These are phyloP conservation scores for Heliconius himera DNA, from an alignment of 1,140 invertebrate genomes.

Conservation along the genomic window DNA sequence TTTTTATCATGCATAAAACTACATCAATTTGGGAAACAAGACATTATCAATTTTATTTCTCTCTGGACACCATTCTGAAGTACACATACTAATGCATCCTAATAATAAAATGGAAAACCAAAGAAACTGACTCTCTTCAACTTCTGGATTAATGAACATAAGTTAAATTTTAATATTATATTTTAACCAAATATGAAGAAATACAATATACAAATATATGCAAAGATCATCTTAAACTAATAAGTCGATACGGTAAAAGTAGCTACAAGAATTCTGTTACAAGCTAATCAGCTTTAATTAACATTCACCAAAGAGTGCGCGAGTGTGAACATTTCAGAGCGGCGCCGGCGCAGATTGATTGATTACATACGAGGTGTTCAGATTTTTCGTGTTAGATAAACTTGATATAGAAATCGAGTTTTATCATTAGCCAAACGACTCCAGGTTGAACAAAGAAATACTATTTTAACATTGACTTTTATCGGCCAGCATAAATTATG, in stretches of 20 bases:
- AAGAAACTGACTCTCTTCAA: too few species aligned
- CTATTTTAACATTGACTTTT: conserved; percentile 20
- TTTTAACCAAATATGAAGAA: background rate
- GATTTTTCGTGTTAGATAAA: conserved; percentile 39
- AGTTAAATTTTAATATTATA: background rate
- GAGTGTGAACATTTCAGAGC: conserved; percentile 35
- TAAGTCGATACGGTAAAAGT: conserved; percentile 29
- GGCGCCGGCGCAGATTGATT: conserved; percentile 44
- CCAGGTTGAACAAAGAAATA: conserved; percentile 21
- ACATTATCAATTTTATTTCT: too few species aligned
- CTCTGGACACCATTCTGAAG: too few species aligned
- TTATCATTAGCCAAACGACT: conserved; percentile 25
- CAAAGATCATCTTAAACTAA: conserved; percentile 20
- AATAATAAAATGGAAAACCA: too few species aligned
- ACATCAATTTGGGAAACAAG: too few species aligned
- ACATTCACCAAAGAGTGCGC: conserved; percentile 28
- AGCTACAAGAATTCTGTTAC: conserved; percentile 33
- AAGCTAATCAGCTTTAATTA: conserved; percentile 42
- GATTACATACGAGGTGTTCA: conserved; percentile 33
- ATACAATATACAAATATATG: conserved; percentile 4
- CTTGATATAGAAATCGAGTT: conserved; percentile 35
- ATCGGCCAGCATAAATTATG: conserved; percentile 7
- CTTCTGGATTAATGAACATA: too few species aligned
- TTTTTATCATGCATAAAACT: too few species aligned
- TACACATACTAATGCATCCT: too few species aligned